Percentiles rank a stretch among this genome's conserved stretches.
phyloP scores from a whole-genome alignment of 37 sponge, comb jelly and placozoan genomes.

The Chondrilla cf. caribensis region DNA sequence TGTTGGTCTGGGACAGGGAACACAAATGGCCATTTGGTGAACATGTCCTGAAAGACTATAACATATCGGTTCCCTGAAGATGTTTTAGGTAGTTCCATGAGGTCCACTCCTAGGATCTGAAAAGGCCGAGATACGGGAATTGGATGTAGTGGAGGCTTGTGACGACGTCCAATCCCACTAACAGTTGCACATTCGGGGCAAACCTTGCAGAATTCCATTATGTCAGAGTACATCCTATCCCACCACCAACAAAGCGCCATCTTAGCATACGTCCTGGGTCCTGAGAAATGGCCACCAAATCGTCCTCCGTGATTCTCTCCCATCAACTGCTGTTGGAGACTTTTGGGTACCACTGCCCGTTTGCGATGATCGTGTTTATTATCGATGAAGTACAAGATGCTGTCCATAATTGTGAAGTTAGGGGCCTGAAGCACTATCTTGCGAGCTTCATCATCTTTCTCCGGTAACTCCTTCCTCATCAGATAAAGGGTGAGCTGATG shows the following conservation, averaged over 20 bases:
- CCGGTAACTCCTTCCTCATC: constrained; percentile 22
- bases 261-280: constrained; percentile 17
- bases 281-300: constrained; percentile 52
- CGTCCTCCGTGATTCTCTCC: constrained; percentile 38
- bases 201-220: neutral
- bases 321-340: constrained; percentile 25
- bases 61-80: constrained; percentile 41
- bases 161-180: constrained; percentile 26
- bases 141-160: constrained; percentile 40
- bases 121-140: constrained; percentile 48
- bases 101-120: constrained; percentile 50
- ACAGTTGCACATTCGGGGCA: constrained; percentile 59
- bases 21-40: constrained; percentile 64
- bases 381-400: constrained; percentile 47
- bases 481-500: constrained; percentile 19
- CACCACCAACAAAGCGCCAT: constrained; percentile 46
- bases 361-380: constrained; percentile 25
- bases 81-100: constrained; percentile 46
- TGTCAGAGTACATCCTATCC: constrained; percentile 42
- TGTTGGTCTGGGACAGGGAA: constrained; percentile 59
- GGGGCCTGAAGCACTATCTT: constrained; percentile 16
- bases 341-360: constrained; percentile 50
- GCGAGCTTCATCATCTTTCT: neutral
- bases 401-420: constrained; percentile 23
- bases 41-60: constrained; percentile 53